Evolutionary conservation across 2,888 invertebrate species (phyloP).

Genomic region (Gisinianus flammeolus): DNA sequence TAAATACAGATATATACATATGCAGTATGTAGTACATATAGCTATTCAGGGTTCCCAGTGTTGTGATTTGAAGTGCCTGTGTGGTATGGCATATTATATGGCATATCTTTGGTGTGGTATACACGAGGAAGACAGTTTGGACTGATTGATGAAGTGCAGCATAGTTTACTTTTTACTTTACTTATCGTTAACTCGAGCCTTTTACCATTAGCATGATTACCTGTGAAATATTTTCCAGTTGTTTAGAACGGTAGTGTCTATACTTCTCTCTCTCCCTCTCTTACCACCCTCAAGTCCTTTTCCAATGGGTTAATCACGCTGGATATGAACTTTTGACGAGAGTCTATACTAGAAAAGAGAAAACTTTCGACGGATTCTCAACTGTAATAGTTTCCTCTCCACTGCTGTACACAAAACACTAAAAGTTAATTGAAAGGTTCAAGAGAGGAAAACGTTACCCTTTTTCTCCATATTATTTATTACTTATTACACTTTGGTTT

Average conservation of each 20-base stretch:
- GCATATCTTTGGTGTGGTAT: neutral
- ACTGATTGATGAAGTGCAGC: constrained; percentile 40
- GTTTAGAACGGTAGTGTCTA: neutral
- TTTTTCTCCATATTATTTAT: neutral
- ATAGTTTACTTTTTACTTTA: constrained; percentile 30
- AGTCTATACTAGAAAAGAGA: neutral
- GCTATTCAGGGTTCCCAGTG: no score
- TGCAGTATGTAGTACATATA: no score
- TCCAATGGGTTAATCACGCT: neutral
- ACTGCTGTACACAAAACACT: neutral
- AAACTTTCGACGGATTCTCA: neutral
- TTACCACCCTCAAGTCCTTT: neutral
- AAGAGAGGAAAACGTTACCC: neutral
- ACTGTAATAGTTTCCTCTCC: neutral
- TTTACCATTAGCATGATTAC: constrained; percentile 36
- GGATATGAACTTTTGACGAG: neutral
- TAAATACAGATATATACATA: no score
- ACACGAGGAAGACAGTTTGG: constrained; percentile 9
- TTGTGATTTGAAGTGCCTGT: no score
- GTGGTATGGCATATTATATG: neutral
- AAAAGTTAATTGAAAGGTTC: neutral
- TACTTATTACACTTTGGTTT: no score
- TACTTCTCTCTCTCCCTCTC: neutral
- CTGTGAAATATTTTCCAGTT: constrained; percentile 27
- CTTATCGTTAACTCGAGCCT: constrained; percentile 23